Conservation (phyloP, 2,888 invertebrate species). For the Cantharis rustica region DNA sequence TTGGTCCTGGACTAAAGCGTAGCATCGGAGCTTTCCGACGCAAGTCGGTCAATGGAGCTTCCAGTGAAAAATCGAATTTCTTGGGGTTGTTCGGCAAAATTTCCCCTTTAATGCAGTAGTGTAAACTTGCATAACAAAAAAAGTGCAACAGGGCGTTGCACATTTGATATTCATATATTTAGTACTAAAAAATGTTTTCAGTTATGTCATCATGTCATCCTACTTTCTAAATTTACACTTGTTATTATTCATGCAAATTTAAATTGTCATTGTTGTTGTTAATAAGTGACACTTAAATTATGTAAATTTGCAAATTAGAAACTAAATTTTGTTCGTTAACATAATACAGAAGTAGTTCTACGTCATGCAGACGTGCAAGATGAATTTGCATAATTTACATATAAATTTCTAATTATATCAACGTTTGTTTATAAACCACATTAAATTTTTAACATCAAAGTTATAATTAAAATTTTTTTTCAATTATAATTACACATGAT, state of each 20-base stretch:
- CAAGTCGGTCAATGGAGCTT: slow-evolving; percentile 12
- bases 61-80: slow-evolving; percentile 28
- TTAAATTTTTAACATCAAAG: not conserved
- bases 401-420: not conserved
- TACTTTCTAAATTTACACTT: not conserved
- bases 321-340: not conserved
- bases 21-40: slow-evolving; percentile 18
- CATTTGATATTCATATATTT: not conserved
- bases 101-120: slow-evolving; percentile 18
- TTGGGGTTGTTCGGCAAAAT: slow-evolving; percentile 22
- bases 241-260: not conserved
- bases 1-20: slow-evolving; percentile 27
- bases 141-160: slow-evolving; percentile 18
- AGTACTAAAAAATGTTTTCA: not conserved
- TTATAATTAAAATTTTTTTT: not conserved
- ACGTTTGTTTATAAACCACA: not conserved
- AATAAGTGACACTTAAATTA: not conserved
- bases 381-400: not conserved
- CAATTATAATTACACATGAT: not conserved
- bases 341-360: not conserved
- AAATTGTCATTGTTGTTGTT: not conserved
- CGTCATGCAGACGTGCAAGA: not conserved
- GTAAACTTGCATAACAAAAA: slow-evolving; percentile 11
- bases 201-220: not conserved
- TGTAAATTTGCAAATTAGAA: not conserved